Evolutionary conservation across 2,888 invertebrate species (phyloP).

Genomic region (Harpalus rubripes): DNA sequence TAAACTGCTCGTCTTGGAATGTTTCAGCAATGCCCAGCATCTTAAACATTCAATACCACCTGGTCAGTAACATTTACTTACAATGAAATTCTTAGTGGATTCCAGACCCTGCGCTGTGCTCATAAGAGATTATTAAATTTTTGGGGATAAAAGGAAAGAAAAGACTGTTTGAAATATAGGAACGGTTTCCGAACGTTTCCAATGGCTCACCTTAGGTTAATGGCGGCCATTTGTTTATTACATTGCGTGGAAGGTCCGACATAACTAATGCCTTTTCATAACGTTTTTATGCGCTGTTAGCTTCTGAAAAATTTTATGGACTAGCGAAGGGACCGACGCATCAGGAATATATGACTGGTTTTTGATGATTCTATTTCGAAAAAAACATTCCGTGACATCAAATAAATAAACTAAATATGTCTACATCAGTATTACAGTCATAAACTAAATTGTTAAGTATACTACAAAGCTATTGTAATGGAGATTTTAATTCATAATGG

Average conservation of each 20-base stretch:
- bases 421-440: not conserved
- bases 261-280: conserved; percentile 63
- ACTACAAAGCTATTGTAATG: not conserved
- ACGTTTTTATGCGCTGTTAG: conserved; percentile 61
- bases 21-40: not conserved
- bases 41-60: not conserved
- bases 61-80: not conserved
- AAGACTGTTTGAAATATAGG: conserved; percentile 47
- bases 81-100: not conserved
- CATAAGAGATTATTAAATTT: conserved; percentile 57
- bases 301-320: conserved; percentile 60
- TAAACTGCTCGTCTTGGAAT: not conserved
- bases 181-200: conserved; percentile 53
- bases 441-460: not conserved
- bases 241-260: conserved; percentile 23
- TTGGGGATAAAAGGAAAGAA: not conserved
- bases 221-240: conserved; percentile 63
- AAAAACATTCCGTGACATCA: not conserved
- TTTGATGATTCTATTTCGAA: conserved; percentile 10
- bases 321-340: conserved; percentile 10
- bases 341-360: conserved; percentile 2
- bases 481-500: too few relatives aligned
- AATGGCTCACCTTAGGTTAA: conserved; percentile 63
- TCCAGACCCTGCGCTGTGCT: not conserved
- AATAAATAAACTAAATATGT: not conserved